Percentiles rank a stretch among this genome's conserved stretches.
Conservation (phyloP, 2,888 invertebrate genomes). For the Scrobipalpa costella region DNA sequence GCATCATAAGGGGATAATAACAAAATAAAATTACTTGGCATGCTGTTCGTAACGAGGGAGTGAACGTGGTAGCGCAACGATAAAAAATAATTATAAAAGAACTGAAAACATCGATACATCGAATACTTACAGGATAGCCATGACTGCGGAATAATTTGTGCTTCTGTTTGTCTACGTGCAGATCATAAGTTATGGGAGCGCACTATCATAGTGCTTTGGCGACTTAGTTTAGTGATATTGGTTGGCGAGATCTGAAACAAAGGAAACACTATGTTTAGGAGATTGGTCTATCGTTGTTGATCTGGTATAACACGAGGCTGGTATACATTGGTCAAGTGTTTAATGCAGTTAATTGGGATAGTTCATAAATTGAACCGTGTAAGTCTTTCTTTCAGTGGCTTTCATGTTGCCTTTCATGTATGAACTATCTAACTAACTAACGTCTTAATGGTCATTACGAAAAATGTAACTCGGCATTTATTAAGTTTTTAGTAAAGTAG, state of each 20-base stretch:
- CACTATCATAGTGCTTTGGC: slow-evolving; percentile 75
- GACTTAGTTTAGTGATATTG: slow-evolving; percentile 45
- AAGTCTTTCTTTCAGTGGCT: too few relatives aligned
- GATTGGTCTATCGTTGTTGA: background rate
- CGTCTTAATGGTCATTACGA: too few relatives aligned
- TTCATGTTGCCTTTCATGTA: too few relatives aligned
- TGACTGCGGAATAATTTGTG: slow-evolving; percentile 58
- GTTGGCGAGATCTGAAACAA: slow-evolving; percentile 71
- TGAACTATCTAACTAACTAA: too few relatives aligned
- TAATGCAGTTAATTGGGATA: too few relatives aligned
- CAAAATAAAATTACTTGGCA: slow-evolving; percentile 78
- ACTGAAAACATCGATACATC: slow-evolving; percentile 71
- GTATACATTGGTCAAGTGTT: too few relatives aligned
- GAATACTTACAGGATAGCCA: slow-evolving; percentile 76
- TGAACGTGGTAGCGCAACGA: slow-evolving; percentile 79
- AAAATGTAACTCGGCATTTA: too few relatives aligned
- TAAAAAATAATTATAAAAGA: slow-evolving; percentile 66
- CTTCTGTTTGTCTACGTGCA: slow-evolving; percentile 59
- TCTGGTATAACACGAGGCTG: background rate
- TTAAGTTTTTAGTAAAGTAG: too few relatives aligned
- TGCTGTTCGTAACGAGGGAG: slow-evolving; percentile 81
- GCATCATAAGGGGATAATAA: slow-evolving; percentile 71
- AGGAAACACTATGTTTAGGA: slow-evolving; percentile 48
- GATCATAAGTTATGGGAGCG: slow-evolving; percentile 68
- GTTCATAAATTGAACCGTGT: too few relatives aligned